Conservation (phyloP, 1,140 invertebrate genomes). For the Drosophila willistoni region DNA sequence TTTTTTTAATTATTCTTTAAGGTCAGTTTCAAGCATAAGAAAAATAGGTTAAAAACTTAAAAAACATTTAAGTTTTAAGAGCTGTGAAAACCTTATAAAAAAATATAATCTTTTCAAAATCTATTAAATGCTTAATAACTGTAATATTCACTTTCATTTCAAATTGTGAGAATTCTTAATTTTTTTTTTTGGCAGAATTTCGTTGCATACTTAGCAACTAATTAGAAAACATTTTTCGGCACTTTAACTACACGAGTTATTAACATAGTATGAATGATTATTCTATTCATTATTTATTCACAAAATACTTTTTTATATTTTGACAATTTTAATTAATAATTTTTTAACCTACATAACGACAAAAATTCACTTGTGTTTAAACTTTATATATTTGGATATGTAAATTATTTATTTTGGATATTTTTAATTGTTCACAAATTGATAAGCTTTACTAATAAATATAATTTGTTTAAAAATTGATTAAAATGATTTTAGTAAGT, state of each 20-base stretch:
- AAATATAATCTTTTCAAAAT: background rate
- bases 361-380: conserved; percentile 4
- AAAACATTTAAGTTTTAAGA: too few relatives aligned
- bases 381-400: background rate
- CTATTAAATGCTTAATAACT: background rate
- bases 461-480: conserved; percentile 13
- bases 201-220: too few relatives aligned
- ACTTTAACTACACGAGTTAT: too few relatives aligned
- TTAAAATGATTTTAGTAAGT: conserved; percentile 18
- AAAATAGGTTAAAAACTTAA: too few relatives aligned
- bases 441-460: background rate
- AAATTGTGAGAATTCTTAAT: background rate
- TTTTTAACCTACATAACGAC: background rate
- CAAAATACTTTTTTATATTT: background rate
- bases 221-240: too few relatives aligned
- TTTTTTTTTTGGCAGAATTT: background rate
- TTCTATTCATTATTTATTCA: background rate
- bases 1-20: too few relatives aligned
- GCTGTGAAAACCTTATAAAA: too few relatives aligned
- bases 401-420: background rate
- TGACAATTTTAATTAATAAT: background rate
- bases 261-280: background rate
- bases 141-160: background rate
- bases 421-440: conserved; percentile 13
- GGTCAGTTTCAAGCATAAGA: too few relatives aligned